phyloP scores from a whole-genome alignment of 2,113 vertebrate species.

The Petrocephalus microphthalmus region DNA sequence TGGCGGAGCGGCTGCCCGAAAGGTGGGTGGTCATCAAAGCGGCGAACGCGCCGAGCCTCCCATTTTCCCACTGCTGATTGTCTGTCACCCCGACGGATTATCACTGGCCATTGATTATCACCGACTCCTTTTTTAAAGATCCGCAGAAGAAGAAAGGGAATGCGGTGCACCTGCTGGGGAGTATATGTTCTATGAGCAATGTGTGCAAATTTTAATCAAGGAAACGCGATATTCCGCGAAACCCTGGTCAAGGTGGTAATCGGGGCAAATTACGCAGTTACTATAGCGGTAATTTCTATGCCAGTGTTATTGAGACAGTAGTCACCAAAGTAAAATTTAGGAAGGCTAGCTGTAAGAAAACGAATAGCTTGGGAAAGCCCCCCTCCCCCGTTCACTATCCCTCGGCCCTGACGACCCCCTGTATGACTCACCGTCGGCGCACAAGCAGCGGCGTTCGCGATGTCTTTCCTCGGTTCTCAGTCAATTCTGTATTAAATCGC shows the following conservation, averaged over 20 bases:
- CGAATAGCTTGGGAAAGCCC: not conserved
- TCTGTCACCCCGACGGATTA: not conserved
- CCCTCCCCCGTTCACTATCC: not conserved
- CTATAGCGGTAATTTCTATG: not conserved
- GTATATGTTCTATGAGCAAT: not conserved
- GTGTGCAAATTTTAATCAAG: not conserved
- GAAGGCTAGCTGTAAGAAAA: not conserved
- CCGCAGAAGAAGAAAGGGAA: not conserved
- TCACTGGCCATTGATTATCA: not conserved
- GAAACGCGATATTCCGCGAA: not conserved
- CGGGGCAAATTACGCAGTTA: not conserved
- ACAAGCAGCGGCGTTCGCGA: not conserved
- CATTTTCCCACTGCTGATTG: not conserved
- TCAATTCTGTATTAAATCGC: not conserved
- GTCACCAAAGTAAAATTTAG: not conserved
- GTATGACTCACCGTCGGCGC: not conserved
- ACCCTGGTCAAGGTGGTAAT: not conserved
- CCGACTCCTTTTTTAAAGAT: not conserved
- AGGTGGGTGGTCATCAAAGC: not conserved
- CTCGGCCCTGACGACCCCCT: not conserved
- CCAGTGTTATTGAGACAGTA: not conserved
- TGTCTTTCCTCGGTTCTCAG: not conserved
- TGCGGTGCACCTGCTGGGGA: not conserved
- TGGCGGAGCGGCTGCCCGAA: not conserved
- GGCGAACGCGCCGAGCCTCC: not conserved